These are phyloP conservation scores for Echeneis naucrates DNA, from an alignment of 2,797 vertebrate genomes.

Conservation along the genomic window DNA sequence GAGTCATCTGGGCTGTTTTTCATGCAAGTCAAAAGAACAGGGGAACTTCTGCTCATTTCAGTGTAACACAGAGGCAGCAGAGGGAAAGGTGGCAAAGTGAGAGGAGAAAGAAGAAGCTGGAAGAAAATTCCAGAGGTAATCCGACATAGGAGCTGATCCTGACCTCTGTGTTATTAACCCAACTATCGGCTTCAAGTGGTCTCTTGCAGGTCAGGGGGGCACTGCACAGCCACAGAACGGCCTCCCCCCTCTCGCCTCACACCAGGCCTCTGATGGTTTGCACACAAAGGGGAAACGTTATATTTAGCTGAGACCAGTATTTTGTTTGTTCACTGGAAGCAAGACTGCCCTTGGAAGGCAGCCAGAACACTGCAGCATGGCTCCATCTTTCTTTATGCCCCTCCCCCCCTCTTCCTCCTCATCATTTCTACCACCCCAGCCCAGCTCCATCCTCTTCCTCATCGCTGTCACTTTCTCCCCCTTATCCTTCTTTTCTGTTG, in stretches of 20 bases:
- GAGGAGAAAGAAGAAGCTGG: conserved; percentile 1
- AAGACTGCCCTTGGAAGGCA: conserved; percentile 77
- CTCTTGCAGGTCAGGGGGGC: conserved; percentile 46
- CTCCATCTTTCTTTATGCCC: conserved; percentile 24
- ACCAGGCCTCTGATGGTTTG: conserved; percentile 42
- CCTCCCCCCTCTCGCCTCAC: conserved; percentile 6
- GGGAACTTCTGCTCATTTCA: conserved; percentile 38
- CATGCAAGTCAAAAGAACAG: conserved; percentile 38
- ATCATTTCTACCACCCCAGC: conserved; percentile 12
- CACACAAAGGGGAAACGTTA: conserved; percentile 75
- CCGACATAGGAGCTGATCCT: conserved; percentile 38
- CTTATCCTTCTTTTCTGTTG: conserved; percentile 11
- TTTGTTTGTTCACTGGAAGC: conserved; percentile 83
- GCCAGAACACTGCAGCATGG: conserved; percentile 77
- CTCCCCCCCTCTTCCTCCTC: conserved; percentile 2
- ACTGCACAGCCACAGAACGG: conserved; percentile 7
- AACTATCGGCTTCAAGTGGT: conserved; percentile 50
- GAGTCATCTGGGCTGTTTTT: conserved; percentile 38
- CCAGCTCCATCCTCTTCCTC: not conserved
- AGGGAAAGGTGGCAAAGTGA: not conserved
- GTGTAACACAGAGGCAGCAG: conserved; percentile 6
- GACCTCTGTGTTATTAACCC: conserved; percentile 50
- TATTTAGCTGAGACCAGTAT: conserved; percentile 83
- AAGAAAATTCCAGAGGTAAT: conserved; percentile 34
- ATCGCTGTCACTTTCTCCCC: conserved; percentile 14